Percentiles rank a stretch among this genome's conserved stretches.
These are phyloP conservation scores for Elmis aenea DNA, from an alignment of 2,888 invertebrate genomes.

Conservation along the genomic window DNA sequence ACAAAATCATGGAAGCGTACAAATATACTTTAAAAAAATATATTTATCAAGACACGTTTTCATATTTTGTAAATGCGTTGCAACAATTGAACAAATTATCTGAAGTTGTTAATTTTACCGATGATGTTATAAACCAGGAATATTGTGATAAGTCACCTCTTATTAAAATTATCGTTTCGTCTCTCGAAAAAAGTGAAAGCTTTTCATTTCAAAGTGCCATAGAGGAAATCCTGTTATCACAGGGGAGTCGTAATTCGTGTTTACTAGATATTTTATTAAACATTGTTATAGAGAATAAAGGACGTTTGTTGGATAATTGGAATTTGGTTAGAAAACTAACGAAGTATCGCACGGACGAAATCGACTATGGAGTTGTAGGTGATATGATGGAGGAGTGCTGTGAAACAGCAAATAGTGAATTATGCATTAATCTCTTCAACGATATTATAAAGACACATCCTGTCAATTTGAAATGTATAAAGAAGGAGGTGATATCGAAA, in stretches of 20 bases:
- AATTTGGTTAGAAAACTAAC: slow-evolving; percentile 12
- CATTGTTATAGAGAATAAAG: slow-evolving; percentile 10
- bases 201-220: slow-evolving; percentile 10
- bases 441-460: slow-evolving; percentile 1
- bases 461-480: slow-evolving; percentile 3
- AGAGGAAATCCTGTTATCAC: slow-evolving; percentile 11
- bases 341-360: slow-evolving; percentile 5
- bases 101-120: slow-evolving; percentile 1
- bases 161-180: slow-evolving; percentile 7
- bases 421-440: neutral
- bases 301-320: slow-evolving; percentile 13
- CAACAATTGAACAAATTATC: neutral
- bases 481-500: no score
- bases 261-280: slow-evolving; percentile 14
- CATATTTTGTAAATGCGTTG: neutral
- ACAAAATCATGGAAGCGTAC: neutral
- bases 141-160: slow-evolving; percentile 7
- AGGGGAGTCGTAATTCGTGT: slow-evolving; percentile 6
- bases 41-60: neutral
- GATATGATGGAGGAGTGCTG: slow-evolving; percentile 12
- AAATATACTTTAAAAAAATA: neutral
- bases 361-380: slow-evolving; percentile 10
- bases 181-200: slow-evolving; percentile 11
- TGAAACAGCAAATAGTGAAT: slow-evolving; percentile 1
- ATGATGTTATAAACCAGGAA: neutral